Evolutionary conservation across 92 coral and sea anemone species (phyloP).

Genomic region (Porites evermanni): DNA sequence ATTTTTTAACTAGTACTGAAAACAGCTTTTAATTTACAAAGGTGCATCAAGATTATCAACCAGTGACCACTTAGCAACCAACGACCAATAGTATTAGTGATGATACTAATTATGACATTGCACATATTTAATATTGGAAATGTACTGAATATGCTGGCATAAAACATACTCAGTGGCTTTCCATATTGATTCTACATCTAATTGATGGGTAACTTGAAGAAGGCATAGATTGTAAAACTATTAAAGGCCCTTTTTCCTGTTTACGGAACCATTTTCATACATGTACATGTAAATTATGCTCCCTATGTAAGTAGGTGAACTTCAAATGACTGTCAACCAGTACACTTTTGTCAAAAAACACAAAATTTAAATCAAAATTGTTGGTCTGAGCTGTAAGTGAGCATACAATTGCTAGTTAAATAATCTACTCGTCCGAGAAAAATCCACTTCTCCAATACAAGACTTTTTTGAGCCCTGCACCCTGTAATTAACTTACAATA

Average conservation of each 20-base stretch:
- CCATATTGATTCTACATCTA: too few relatives aligned
- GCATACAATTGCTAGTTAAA: slow-evolving; percentile 19
- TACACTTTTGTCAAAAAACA: slow-evolving; percentile 12
- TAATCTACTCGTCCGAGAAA: slow-evolving; percentile 13
- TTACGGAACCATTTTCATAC: slow-evolving; percentile 24
- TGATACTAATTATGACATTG: too few relatives aligned
- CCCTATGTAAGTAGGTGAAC: slow-evolving; percentile 19
- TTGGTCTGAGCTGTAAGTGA: slow-evolving; percentile 29
- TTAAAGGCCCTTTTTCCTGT: slow-evolving; percentile 8
- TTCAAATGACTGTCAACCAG: slow-evolving; percentile 27
- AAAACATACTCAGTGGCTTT: too few relatives aligned
- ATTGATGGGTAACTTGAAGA: too few relatives aligned
- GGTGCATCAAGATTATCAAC: too few relatives aligned
- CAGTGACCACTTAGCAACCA: too few relatives aligned
- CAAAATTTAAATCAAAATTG: slow-evolving; percentile 20
- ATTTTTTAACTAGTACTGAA: neutral
- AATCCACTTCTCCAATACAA: slow-evolving; percentile 17
- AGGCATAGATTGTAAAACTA: slow-evolving; percentile 19
- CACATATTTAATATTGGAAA: too few relatives aligned
- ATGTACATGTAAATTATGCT: slow-evolving; percentile 25
- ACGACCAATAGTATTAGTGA: too few relatives aligned
- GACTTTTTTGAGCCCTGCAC: neutral
- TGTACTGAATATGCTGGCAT: too few relatives aligned
- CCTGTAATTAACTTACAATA: too few relatives aligned
- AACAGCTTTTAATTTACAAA: too few relatives aligned